Base-by-base conservation (phyloP, 2,888 invertebrate species). In the Amaurobius ferox region DNA sequence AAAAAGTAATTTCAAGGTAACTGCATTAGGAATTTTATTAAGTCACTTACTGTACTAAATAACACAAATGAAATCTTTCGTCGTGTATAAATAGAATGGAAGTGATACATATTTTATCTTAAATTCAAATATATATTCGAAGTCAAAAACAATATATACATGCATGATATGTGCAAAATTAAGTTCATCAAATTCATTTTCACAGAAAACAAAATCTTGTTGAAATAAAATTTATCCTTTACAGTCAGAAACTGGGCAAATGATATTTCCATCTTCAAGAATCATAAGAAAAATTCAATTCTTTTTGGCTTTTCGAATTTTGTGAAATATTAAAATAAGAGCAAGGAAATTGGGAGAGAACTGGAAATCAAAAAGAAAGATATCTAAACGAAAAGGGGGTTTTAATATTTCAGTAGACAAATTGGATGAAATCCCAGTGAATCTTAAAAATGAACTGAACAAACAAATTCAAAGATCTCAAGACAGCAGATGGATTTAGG, bases 311-410 rank as follows among this genome's bases (percentile, higher is more conserved):
- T 55, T 55, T 55, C 55, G 23, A 23, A 55, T 55, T 55, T 55
- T 55, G 55, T 55, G 55, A 55, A 55, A 55, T 55, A 55, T 55
- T 55, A 55, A 55, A 55, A 55, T 55, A 55, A 55, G 55, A 55
- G 23, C 23, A 55, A 55, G 55, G 55, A 55, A 55, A 55, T 55
- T 55, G 55, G 55, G 23, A 55, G 55, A 6, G 55, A 3, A 55
- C 5, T 55, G 3, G 55, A 11, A 23, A 55, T 55, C 19, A 23
- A 55, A 55, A 44, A 44, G 44, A 44, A 55, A 55, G 55, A 55
- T 19, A 55, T 23, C 55, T 55, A 55, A 23, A 55, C 55, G 19
- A 23, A 55, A 55, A 16, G 55, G 55, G 55, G 55, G 55, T 55
- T 55, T 55, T 55, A 55, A 55, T 55, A 55, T 55, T 55, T 55